Base-by-base conservation (phyloP, 1,140 invertebrate genomes). In the Magallana gigas region DNA sequence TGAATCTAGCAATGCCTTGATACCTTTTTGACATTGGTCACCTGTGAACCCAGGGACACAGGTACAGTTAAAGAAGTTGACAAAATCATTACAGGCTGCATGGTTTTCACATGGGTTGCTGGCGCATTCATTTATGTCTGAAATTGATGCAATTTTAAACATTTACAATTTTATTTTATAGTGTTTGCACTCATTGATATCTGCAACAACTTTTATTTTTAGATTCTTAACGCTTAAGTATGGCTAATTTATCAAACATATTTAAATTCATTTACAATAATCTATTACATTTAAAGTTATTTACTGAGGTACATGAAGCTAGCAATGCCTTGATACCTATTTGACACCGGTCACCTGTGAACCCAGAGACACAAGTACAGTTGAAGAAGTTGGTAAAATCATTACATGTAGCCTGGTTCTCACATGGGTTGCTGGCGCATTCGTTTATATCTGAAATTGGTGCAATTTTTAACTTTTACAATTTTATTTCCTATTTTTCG, bases 101-200 rank as follows among this genome's bases (percentile, higher is more conserved):
- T 83, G 81, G 7, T 57, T 18, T 7, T 18, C 95, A 93, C 98
- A 99, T 0, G 98, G 98, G 94, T 97, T 97, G 68, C 97, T 98
- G 90, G 97, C 97, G 95, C 98, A 99, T 94, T 99, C 98, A 94
- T 99, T 97, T 93, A 99, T 98, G 95, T 94, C 99, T 97, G 0
- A 96, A 82, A 58, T 56, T 16, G 57, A 57, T 29, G 36, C 23
- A 71, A 23, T 23, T 23, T 23, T 23, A 0, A 23, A 23, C 23
- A 23, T 23, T 23, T 23, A 23, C 23, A 23, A 23, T 23, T 23
- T 23, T 23, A 23, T 23, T 23, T 23, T 23, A 23, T 23, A 23
- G 23, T 23, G 23, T 23, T 23, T 23, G 23, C 23, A 23, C 23
- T 23, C 23, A 23, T 23, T 23, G 23, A 23, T 23, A 23, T 23